Conservation (phyloP, 37 sponge, comb jelly and placozoan species). For the Theonella swinhoei region DNA sequence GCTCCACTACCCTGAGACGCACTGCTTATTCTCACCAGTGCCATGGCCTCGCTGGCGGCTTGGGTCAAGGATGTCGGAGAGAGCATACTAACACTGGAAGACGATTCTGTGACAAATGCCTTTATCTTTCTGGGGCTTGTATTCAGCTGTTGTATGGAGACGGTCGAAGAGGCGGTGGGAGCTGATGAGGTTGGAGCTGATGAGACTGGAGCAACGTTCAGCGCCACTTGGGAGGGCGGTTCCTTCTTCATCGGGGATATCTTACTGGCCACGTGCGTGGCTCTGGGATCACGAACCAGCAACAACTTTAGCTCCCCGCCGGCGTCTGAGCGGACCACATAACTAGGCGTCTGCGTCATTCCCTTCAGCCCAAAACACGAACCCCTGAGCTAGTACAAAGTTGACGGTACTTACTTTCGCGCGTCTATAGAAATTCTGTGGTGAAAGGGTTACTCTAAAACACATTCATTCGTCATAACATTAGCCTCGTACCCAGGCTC, state of each 20-base stretch:
- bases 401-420: neutral
- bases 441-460: neutral
- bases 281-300: neutral
- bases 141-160: too few relatives aligned
- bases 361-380: neutral
- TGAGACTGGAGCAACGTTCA: neutral
- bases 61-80: neutral
- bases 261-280: neutral
- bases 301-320: neutral
- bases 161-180: neutral
- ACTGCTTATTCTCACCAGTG: neutral
- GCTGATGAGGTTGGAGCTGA: neutral
- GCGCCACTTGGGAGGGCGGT: neutral
- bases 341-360: neutral
- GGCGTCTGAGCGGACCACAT: neutral
- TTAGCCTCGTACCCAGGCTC: too few relatives aligned
- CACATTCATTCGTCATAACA: too few relatives aligned
- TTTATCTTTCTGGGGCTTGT: neutral
- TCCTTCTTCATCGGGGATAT: neutral
- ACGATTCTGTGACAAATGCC: neutral
- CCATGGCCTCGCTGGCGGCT: neutral
- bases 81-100: neutral
- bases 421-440: neutral
- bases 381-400: neutral
- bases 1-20: neutral